Conservation (phyloP, 2,797 vertebrate species). For the Gymnoscopelus microlampas region DNA sequence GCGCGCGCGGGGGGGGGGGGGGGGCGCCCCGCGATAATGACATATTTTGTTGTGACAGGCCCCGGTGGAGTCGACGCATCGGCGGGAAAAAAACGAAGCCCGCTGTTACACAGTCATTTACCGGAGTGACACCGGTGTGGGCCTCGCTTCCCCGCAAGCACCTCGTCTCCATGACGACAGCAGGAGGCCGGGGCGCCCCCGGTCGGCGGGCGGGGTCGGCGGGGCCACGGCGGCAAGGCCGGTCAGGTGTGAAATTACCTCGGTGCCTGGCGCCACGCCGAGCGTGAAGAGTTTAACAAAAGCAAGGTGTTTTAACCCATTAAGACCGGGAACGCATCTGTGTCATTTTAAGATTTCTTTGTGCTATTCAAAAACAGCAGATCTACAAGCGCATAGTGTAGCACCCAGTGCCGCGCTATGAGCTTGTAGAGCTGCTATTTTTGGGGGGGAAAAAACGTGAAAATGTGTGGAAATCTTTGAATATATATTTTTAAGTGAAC, state of each 20-base stretch:
- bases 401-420: too few species aligned
- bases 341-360: too few species aligned
- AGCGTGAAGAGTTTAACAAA: conserved; percentile 77
- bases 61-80: conserved; percentile 53
- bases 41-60: conserved; percentile 55
- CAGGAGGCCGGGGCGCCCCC: conserved; percentile 18
- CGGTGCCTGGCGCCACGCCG: conserved; percentile 56
- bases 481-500: too few species aligned
- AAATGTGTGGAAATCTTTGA: too few species aligned
- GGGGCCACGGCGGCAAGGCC: conserved; percentile 59
- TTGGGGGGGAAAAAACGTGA: too few species aligned
- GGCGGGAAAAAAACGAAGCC: conserved; percentile 43
- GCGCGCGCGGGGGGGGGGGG: conserved; percentile 24
- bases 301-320: conserved; percentile 41
- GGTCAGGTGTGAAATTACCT: conserved; percentile 84
- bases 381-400: too few species aligned
- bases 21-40: conserved; percentile 55
- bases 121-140: conserved; percentile 55
- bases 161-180: conserved; percentile 70
- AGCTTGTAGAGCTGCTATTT: too few species aligned
- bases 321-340: too few species aligned
- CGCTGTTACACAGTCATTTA: conserved; percentile 77
- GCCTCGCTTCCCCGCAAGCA: conserved; percentile 39
- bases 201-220: conserved; percentile 33
- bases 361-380: too few species aligned